phyloP scores from a whole-genome alignment of 1,140 invertebrate genomes.

The Archegozetes longisetosus region DNA sequence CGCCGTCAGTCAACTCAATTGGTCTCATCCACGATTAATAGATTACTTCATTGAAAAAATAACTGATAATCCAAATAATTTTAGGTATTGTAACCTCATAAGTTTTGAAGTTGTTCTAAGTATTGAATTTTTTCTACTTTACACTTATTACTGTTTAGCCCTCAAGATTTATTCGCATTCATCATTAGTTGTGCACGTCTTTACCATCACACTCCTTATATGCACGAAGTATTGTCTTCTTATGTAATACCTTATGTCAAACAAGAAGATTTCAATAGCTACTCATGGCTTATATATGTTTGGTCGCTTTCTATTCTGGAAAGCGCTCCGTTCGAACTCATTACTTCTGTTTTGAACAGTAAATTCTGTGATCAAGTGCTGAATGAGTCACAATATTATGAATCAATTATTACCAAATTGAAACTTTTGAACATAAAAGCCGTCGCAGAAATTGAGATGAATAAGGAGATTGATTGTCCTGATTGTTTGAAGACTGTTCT shows the following conservation, averaged over 20 bases:
- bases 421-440: background rate
- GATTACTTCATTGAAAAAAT: constrained; percentile 7
- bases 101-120: background rate
- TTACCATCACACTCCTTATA: background rate
- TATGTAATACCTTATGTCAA: background rate
- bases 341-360: background rate
- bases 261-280: background rate
- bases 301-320: background rate
- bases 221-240: background rate
- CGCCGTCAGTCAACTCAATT: constrained; percentile 5
- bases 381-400: background rate
- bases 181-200: constrained; percentile 2
- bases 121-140: constrained; percentile 3
- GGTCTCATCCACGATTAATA: constrained; percentile 3
- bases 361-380: background rate
- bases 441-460: background rate
- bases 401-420: background rate
- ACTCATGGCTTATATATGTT: constrained; percentile 4
- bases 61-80: background rate
- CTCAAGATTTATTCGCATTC: constrained; percentile 8
- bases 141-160: background rate
- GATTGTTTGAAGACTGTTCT: background rate
- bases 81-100: constrained; percentile 2
- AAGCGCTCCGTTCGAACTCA: background rate
- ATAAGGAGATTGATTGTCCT: background rate